phyloP scores from a whole-genome alignment of 2,113 vertebrate species.

The Egretta garzetta region DNA sequence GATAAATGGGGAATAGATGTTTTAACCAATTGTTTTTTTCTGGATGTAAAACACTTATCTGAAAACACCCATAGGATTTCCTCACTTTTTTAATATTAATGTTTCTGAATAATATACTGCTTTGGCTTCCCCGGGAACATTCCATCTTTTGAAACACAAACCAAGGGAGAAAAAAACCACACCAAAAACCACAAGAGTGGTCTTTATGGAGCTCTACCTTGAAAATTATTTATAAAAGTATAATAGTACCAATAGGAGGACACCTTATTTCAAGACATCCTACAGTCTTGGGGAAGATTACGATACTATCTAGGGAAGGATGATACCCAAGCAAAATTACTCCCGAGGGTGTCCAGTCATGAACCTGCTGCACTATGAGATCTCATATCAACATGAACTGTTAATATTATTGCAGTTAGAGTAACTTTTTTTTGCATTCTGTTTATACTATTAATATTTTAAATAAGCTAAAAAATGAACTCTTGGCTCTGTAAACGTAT shows the following conservation, averaged over 20 bases:
- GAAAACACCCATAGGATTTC: neutral
- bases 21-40: neutral
- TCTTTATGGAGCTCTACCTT: neutral
- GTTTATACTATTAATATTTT: neutral
- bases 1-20: neutral
- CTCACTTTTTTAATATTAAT: neutral
- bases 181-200: neutral
- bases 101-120: neutral
- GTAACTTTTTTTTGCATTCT: neutral
- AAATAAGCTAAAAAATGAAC: neutral
- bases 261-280: neutral
- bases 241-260: neutral
- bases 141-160: neutral
- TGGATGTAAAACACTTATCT: neutral
- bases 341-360: neutral
- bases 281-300: neutral
- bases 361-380: neutral
- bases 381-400: neutral
- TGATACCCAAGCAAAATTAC: neutral
- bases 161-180: accelerated
- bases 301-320: accelerated
- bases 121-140: neutral
- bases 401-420: neutral
- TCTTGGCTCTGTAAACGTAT: neutral
- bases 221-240: neutral